phyloP scores from a whole-genome alignment of 2,113 vertebrate genomes.

The Hippolais icterina region DNA sequence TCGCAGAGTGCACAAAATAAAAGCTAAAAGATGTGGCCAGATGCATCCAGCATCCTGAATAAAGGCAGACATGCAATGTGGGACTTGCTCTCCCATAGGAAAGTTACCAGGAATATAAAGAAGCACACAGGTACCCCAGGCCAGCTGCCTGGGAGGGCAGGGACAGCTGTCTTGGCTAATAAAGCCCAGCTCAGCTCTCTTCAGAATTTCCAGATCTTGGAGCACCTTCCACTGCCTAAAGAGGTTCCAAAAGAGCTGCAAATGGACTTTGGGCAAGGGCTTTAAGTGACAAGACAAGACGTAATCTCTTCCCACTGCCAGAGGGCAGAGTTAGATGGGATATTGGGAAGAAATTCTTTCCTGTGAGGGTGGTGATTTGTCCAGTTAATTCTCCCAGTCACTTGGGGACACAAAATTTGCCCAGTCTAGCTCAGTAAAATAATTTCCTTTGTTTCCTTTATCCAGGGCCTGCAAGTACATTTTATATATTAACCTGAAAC shows the following conservation, averaged over 20 bases:
- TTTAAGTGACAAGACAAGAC: neutral
- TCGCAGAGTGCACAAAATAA: fast-evolving
- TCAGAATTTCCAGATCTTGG: neutral
- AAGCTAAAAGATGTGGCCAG: neutral
- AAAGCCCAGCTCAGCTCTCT: neutral
- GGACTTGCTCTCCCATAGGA: neutral
- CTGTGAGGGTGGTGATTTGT: neutral
- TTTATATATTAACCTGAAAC: slow-evolving; percentile 29
- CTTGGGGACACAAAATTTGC: fast-evolving
- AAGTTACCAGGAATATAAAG: neutral
- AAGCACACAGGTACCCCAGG: neutral
- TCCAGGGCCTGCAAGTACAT: neutral
- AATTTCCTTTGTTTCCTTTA: neutral
- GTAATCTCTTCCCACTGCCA: neutral
- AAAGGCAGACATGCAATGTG: neutral
- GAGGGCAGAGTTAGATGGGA: neutral
- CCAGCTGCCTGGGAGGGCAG: neutral
- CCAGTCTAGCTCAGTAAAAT: neutral
- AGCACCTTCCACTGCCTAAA: neutral
- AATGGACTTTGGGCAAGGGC: neutral
- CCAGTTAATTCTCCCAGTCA: neutral
- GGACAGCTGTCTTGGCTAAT: neutral
- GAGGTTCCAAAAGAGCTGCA: neutral
- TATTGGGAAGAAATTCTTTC: neutral
- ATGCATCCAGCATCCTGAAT: neutral